Percentiles rank a stretch among this genome's conserved stretches.
phyloP scores from a whole-genome alignment of 2,888 invertebrate species.

The Cryptocheilus praepositus region DNA sequence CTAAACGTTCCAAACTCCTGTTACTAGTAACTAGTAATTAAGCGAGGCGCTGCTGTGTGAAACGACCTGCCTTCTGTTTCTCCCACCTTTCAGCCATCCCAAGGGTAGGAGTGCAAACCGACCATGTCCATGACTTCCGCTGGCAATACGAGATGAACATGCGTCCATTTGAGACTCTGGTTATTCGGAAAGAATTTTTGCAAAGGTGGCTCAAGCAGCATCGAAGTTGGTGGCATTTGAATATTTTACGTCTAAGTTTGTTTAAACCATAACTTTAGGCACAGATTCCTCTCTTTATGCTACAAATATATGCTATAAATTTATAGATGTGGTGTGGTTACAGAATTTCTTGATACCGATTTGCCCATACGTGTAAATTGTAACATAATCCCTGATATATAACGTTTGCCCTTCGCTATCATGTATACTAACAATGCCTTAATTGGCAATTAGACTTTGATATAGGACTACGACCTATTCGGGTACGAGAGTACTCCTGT shows the following conservation, averaged over 20 bases:
- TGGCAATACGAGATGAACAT: slow-evolving; percentile 16
- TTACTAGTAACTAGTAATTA: slow-evolving; percentile 69
- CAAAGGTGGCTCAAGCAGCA: too few species aligned
- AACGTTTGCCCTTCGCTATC: slow-evolving; percentile 22
- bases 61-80: slow-evolving; percentile 56
- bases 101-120: slow-evolving; percentile 43
- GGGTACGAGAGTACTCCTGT: slow-evolving; percentile 11
- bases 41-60: slow-evolving; percentile 69
- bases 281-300: too few species aligned
- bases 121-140: slow-evolving; percentile 42
- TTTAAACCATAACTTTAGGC: too few species aligned
- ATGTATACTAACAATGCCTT: slow-evolving; percentile 48
- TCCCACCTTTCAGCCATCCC: slow-evolving; percentile 40
- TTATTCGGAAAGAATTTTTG: background rate
- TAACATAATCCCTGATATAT: slow-evolving; percentile 46
- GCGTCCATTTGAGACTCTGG: background rate
- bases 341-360: too few species aligned
- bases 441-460: slow-evolving; percentile 53
- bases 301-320: too few species aligned
- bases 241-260: too few species aligned
- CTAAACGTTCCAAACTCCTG: slow-evolving; percentile 67
- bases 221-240: too few species aligned
- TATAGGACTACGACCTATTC: slow-evolving; percentile 11
- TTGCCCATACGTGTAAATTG: slow-evolving; percentile 32
- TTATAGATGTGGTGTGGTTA: too few species aligned